These are phyloP conservation scores for Semnopithecus entellus DNA, from an alignment of 2,113 vertebrate genomes.

Conservation along the genomic window DNA sequence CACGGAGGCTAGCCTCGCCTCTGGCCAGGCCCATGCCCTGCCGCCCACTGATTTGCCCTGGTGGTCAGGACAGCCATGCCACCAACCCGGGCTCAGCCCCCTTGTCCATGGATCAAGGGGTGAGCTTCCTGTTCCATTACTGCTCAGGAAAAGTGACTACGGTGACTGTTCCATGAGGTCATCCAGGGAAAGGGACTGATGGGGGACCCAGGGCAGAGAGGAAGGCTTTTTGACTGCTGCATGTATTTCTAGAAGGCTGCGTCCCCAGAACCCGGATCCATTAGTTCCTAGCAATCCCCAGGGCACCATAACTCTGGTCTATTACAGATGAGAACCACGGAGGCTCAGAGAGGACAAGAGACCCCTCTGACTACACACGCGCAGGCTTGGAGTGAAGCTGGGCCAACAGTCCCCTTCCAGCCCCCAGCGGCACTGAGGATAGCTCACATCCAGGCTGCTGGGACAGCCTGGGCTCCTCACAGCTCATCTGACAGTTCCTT, in stretches of 20 bases:
- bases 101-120: not conserved
- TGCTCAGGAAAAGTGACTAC: not conserved
- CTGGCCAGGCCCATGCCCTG: not conserved
- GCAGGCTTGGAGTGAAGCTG: too few relatives aligned
- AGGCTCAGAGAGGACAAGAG: conserved; percentile 16
- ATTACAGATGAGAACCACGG: not conserved
- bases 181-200: not conserved
- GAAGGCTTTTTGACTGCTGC: not conserved
- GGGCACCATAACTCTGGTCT: not conserved
- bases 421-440: not conserved
- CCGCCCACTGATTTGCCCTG: not conserved
- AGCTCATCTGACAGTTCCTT: not conserved
- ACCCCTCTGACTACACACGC: rapidly evolving
- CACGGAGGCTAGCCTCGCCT: not conserved
- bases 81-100: not conserved
- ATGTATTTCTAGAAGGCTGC: conserved; percentile 13
- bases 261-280: conserved; percentile 31
- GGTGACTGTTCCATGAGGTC: not conserved
- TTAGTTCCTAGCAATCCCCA: conserved; percentile 36
- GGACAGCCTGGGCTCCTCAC: not conserved
- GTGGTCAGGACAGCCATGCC: not conserved
- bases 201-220: not conserved
- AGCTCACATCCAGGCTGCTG: not conserved
- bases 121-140: not conserved
- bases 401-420: not conserved